Conservation (phyloP, 2,888 invertebrate species). For the Drosophila parthenogenetica region DNA sequence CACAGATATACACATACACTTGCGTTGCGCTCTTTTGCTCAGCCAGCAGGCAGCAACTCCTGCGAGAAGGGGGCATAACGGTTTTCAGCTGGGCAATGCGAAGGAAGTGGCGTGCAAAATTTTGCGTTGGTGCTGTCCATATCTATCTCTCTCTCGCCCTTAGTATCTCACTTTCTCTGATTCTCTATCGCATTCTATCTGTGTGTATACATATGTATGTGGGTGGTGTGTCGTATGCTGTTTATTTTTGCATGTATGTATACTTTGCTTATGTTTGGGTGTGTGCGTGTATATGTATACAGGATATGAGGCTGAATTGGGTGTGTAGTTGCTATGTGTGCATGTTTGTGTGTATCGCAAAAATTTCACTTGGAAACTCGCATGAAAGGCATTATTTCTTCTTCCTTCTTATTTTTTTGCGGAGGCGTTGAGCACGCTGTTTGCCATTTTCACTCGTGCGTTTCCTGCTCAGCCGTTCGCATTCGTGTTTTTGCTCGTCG, state of each 20-base stretch:
- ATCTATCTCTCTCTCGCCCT: constrained; percentile 30
- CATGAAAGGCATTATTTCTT: constrained; percentile 54
- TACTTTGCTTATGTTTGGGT: constrained; percentile 38
- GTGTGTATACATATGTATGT: constrained; percentile 29
- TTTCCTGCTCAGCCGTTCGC: constrained; percentile 62
- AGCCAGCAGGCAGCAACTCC: constrained; percentile 53
- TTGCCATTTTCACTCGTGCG: constrained; percentile 69
- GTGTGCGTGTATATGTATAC: constrained; percentile 35
- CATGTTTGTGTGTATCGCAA: constrained; percentile 59
- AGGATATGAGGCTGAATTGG: constrained; percentile 29
- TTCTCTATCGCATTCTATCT: constrained; percentile 19
- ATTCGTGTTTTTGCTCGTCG: constrained; percentile 41
- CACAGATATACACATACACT: constrained; percentile 40
- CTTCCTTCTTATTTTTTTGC: constrained; percentile 31
- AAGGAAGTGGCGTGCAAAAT: constrained; percentile 77
- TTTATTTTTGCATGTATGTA: constrained; percentile 52
- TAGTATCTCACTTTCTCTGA: not conserved
- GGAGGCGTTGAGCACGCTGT: constrained; percentile 55
- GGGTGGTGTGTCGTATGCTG: constrained; percentile 53
- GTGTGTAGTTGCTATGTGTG: constrained; percentile 47
- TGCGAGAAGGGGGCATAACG: constrained; percentile 58
- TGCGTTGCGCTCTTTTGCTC: constrained; percentile 69
- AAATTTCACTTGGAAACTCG: constrained; percentile 80
- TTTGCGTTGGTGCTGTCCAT: constrained; percentile 55
- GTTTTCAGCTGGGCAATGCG: constrained; percentile 54